Evolutionary conservation across 2,113 vertebrate genomes (phyloP).

Genomic region (Argyrosomus japonicus): DNA sequence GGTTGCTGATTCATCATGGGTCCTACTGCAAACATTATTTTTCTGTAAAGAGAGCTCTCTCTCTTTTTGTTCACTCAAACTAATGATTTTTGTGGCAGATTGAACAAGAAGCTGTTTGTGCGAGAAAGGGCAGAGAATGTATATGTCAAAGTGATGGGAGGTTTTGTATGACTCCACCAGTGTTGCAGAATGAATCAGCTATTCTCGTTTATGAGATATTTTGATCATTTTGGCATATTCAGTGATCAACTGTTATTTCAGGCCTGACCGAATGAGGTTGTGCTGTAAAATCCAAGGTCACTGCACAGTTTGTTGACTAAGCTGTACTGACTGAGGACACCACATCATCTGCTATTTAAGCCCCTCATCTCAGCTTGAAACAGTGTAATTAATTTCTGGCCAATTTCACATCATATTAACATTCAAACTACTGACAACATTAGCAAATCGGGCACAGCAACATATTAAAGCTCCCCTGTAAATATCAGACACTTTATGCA

Average conservation of each 20-base stretch:
- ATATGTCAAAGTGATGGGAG: not conserved
- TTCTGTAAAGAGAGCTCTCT: not conserved
- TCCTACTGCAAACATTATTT: not conserved
- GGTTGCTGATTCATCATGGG: not conserved
- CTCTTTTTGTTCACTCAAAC: not conserved
- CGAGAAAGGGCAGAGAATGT: not conserved
- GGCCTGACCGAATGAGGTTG: not conserved
- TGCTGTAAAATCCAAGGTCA: conserved; percentile 32
- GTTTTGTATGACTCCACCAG: not conserved
- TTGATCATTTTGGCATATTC: not conserved
- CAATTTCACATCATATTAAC: conserved; percentile 40
- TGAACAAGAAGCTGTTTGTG: not conserved
- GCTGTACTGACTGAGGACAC: not conserved
- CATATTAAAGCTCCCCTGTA: conserved; percentile 14
- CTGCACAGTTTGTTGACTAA: conserved; percentile 5
- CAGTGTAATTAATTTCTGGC: conserved; percentile 13
- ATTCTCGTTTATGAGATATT: not conserved
- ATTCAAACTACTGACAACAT: conserved; percentile 7
- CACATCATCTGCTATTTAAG: not conserved
- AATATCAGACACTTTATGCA: not conserved
- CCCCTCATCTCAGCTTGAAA: conserved; percentile 28
- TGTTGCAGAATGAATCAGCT: not conserved
- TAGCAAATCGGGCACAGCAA: conserved; percentile 1
- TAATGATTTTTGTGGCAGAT: not conserved
- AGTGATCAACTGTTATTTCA: conserved; percentile 6